These are phyloP conservation scores for Colinus virginianus DNA, from an alignment of 2,113 vertebrate species.

Conservation along the genomic window DNA sequence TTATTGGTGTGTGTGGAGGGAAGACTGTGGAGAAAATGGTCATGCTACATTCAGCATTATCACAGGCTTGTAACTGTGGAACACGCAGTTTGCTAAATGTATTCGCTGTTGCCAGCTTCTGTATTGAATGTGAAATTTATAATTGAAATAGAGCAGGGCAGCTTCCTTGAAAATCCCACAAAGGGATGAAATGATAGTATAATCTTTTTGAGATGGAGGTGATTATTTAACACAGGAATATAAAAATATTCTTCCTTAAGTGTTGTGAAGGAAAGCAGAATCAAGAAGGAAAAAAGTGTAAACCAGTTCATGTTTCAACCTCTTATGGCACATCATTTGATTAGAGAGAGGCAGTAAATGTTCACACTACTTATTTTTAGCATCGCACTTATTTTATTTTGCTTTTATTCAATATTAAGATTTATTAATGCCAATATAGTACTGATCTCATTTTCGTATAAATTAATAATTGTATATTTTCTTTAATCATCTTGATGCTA, in stretches of 20 bases:
- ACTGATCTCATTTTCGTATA: constrained; percentile 68
- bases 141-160: background rate
- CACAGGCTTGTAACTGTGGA: background rate
- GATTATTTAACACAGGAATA: background rate
- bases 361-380: constrained; percentile 16
- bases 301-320: background rate
- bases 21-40: background rate
- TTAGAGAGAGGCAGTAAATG: background rate
- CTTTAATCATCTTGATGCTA: constrained; percentile 69
- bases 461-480: constrained; percentile 66
- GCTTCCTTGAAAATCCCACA: background rate
- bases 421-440: constrained; percentile 70
- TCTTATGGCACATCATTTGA: background rate
- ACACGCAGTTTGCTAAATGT: background rate
- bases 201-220: background rate
- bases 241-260: background rate
- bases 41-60: background rate
- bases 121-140: background rate
- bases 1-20: background rate
- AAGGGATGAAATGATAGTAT: background rate
- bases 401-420: constrained; percentile 65
- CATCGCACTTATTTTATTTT: background rate
- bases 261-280: background rate
- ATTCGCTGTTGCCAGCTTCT: background rate
- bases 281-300: background rate